A percentile compares a stretch with the other conserved stretches of the same genome.
Evolutionary conservation across 2,888 invertebrate genomes (phyloP).

Genomic region (Ophion costatus): DNA sequence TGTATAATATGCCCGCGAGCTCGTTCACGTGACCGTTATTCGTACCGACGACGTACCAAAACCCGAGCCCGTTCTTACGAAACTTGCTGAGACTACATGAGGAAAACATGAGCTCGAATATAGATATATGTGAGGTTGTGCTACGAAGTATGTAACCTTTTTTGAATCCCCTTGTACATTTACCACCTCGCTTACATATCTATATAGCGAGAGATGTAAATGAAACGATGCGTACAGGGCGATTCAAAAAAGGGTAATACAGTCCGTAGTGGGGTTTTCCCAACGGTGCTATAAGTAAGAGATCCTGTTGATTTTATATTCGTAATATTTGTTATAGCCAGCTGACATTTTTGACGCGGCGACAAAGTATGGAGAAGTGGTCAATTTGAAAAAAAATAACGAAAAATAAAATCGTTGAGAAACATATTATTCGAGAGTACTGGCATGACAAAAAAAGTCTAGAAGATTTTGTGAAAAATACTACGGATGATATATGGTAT

Average conservation of each 20-base stretch:
- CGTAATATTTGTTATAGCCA: background rate
- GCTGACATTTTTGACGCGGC: background rate
- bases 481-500: too few species aligned
- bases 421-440: too few species aligned
- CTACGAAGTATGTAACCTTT: background rate
- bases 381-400: background rate
- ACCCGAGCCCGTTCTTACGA: constrained; percentile 62
- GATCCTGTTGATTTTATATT: background rate
- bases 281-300: background rate
- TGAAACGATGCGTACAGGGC: background rate
- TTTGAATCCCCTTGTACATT: background rate
- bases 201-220: background rate
- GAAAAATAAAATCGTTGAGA: background rate
- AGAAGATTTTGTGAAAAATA: too few species aligned
- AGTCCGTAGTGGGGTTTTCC: background rate
- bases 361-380: too few species aligned
- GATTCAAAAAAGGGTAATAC: constrained; percentile 10
- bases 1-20: constrained; percentile 35
- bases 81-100: constrained; percentile 55
- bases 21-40: constrained; percentile 67
- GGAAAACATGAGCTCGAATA: constrained; percentile 20
- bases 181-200: background rate
- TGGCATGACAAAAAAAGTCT: too few species aligned
- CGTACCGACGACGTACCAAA: constrained; percentile 62
- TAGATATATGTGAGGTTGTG: background rate